Conservation (phyloP, 2,888 invertebrate species). For the Mimas tiliae region DNA sequence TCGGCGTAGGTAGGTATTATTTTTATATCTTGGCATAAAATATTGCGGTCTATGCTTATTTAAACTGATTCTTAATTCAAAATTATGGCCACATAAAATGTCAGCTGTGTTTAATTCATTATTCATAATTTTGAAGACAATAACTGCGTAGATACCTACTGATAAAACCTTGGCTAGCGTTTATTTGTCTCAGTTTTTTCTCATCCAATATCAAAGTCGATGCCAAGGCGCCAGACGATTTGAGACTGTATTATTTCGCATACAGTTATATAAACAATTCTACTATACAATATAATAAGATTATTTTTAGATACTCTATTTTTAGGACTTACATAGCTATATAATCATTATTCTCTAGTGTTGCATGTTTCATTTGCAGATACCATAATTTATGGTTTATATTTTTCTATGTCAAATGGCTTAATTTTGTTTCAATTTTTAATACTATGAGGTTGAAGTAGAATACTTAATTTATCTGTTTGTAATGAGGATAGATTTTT, state of each 20-base stretch:
- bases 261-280: neutral
- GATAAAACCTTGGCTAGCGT: neutral
- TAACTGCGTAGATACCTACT: neutral
- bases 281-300: neutral
- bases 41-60: neutral
- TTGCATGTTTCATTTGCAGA: no score
- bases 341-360: no score
- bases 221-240: slow-evolving; percentile 15
- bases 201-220: neutral
- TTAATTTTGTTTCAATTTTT: no score
- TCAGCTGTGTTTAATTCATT: no score
- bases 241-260: neutral
- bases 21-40: neutral
- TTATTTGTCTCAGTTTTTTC: neutral
- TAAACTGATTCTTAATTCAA: neutral
- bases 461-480: no score
- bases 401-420: no score
- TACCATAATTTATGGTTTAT: no score
- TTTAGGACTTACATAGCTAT: no score
- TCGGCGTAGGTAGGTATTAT: slow-evolving; percentile 1
- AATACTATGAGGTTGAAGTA: no score
- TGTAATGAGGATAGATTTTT: no score
- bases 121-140: neutral
- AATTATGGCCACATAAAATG: no score
- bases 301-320: neutral